Evolutionary conservation across 2,888 invertebrate genomes (phyloP), one percentile per base, ranked within the genome.

Genomic region (Sinelater perroti): DNA sequence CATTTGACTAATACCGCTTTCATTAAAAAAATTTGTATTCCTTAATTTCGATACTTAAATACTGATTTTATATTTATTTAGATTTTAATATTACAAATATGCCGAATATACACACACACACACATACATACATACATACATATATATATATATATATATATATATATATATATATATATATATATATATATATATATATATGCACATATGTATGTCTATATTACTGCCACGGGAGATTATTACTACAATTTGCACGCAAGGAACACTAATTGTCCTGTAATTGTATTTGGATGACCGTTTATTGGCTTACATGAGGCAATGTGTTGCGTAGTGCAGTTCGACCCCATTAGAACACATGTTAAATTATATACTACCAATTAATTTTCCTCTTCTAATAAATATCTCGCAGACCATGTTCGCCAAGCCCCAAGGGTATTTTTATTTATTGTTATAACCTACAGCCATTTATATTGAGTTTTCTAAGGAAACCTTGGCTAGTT

Each of bases 191-290:
- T n/a, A n/a, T n/a, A n/a, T n/a, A n/a, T n/a, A n/a, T n/a, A n/a
- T n/a, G n/a, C n/a, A n/a, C n/a, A n/a, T n/a, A n/a, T n/a, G n/a
- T n/a, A n/a, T n/a, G n/a, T n/a, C n/a, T n/a, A n/a, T n/a, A n/a
- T n/a, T n/a, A n/a, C n/a, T n/a, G n/a, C n/a, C n/a, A n/a, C n/a
- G n/a, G n/a, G n/a, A 13, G 26, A 35, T 52, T 44, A 44, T 52
- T 52, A 52, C 44, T 44, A 44, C 42, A 18, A 52, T 44, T 44
- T 42, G 33, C 28, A 44, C 44, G 44, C 44, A 52, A 52, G 31
- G 52, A 44, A 52, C 52, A 52, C 52, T 52, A 44, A 52, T 52
- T 52, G 44, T 44, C 44, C 31, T 21, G 33, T 52, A 52, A 52
- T 52, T 52, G 52, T 44, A 44, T 52, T 52, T 21, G 33, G 20